Evolutionary conservation across 2,888 invertebrate genomes (phyloP).

Genomic region (Drosophila trichaetosa): DNA sequence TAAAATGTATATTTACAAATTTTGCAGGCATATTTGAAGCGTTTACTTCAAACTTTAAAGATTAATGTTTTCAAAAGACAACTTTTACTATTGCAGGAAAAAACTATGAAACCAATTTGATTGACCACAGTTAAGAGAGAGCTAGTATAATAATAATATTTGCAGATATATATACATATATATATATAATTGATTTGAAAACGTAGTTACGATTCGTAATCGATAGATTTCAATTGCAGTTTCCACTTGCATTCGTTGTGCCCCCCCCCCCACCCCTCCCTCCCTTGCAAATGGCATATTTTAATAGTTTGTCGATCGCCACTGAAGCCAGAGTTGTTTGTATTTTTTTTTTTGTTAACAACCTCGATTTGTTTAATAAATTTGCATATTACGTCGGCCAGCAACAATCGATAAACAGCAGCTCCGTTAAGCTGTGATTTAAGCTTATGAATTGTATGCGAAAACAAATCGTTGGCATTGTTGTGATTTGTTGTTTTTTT

Average conservation of each 20-base stretch:
- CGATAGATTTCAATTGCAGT: slow-evolving; percentile 11
- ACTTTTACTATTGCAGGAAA: neutral
- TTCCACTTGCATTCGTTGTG: neutral
- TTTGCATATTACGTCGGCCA: slow-evolving; percentile 72
- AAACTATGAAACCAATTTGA: slow-evolving; percentile 1
- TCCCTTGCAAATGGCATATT: slow-evolving; percentile 9
- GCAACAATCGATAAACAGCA: slow-evolving; percentile 50
- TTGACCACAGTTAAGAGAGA: neutral
- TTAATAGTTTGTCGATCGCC: slow-evolving; percentile 27
- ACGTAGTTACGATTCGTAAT: neutral
- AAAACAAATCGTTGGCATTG: slow-evolving; percentile 35
- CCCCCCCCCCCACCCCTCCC: neutral
- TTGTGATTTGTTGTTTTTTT: slow-evolving; percentile 19
- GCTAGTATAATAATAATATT: neutral
- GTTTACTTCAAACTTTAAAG: neutral
- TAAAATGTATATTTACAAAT: neutral
- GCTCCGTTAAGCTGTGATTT: slow-evolving; percentile 33
- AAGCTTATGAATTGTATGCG: slow-evolving; percentile 34
- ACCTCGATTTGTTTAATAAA: slow-evolving; percentile 69
- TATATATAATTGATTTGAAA: slow-evolving; percentile 4
- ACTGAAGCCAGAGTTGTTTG: slow-evolving; percentile 40
- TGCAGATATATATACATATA: neutral
- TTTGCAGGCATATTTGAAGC: neutral
- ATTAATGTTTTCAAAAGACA: neutral
- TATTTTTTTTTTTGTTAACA: slow-evolving; percentile 34